These are phyloP conservation scores for Varanus komodoensis DNA, from an alignment of 2,113 vertebrate genomes.

Conservation along the genomic window DNA sequence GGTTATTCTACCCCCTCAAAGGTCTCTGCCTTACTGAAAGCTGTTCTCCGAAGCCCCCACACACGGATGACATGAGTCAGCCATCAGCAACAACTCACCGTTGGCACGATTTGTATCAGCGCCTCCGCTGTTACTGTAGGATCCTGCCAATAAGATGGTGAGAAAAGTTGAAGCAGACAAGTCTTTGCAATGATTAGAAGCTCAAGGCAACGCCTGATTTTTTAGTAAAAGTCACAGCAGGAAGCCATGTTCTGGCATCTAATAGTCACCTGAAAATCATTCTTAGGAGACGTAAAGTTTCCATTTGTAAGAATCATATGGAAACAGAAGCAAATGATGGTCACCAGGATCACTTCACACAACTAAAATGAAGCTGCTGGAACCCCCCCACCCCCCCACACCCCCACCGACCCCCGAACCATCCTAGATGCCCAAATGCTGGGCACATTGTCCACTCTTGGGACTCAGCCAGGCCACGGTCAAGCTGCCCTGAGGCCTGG, in stretches of 20 bases:
- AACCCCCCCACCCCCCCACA: background rate
- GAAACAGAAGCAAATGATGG: background rate
- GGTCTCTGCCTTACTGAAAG: background rate
- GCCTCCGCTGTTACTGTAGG: constrained; percentile 22
- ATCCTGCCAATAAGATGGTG: constrained; percentile 44
- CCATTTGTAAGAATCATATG: background rate
- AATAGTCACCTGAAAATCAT: background rate
- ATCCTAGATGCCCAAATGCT: background rate
- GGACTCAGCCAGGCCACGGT: too few species aligned
- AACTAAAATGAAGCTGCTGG: background rate
- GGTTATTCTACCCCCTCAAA: background rate
- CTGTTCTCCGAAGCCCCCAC: background rate
- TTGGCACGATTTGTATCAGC: constrained; percentile 51
- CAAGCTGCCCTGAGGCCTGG: too few species aligned
- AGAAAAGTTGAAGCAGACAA: background rate
- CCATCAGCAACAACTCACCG: constrained; percentile 43
- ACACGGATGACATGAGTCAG: background rate
- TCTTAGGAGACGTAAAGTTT: background rate
- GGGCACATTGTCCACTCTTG: background rate
- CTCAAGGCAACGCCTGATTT: background rate
- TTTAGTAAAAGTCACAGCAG: background rate
- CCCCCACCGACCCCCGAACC: too few species aligned
- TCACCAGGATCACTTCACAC: background rate
- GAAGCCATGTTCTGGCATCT: background rate
- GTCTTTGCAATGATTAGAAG: background rate